Conservation (phyloP, 2,888 invertebrate genomes). For the Tetragnatha montana region DNA sequence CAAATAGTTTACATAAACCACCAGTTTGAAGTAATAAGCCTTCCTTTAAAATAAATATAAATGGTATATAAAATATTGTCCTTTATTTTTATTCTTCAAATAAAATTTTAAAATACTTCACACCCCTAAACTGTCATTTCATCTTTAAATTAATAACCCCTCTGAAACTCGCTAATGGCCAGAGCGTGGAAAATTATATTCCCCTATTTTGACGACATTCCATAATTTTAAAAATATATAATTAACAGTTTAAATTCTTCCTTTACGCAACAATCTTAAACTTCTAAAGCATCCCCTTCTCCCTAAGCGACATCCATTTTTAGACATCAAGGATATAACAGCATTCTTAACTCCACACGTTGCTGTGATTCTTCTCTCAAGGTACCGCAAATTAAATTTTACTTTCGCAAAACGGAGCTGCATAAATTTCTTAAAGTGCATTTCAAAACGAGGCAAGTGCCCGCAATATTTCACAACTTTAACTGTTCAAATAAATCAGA, state of each 20-base stretch:
- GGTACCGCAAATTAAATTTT: background rate
- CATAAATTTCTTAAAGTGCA: background rate
- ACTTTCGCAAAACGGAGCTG: background rate
- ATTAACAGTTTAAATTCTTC: background rate
- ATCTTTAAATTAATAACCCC: no score
- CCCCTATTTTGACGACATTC: background rate
- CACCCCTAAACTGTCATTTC: no score
- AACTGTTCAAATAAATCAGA: background rate
- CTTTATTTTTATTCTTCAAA: no score
- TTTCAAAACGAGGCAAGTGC: background rate
- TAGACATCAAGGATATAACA: background rate
- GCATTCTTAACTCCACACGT: background rate
- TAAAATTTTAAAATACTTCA: no score
- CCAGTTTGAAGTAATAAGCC: no score
- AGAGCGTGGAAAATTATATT: no score
- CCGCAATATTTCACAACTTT: background rate
- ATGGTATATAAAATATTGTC: no score
- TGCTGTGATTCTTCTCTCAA: background rate
- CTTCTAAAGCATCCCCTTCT: background rate
- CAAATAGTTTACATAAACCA: no score
- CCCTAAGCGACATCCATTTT: background rate
- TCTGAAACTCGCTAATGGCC: no score
- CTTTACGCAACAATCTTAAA: background rate
- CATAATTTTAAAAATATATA: background rate
- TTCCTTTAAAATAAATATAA: no score